Evolutionary conservation across 1,140 invertebrate species (phyloP).

Genomic region (Drosophila suzukii): DNA sequence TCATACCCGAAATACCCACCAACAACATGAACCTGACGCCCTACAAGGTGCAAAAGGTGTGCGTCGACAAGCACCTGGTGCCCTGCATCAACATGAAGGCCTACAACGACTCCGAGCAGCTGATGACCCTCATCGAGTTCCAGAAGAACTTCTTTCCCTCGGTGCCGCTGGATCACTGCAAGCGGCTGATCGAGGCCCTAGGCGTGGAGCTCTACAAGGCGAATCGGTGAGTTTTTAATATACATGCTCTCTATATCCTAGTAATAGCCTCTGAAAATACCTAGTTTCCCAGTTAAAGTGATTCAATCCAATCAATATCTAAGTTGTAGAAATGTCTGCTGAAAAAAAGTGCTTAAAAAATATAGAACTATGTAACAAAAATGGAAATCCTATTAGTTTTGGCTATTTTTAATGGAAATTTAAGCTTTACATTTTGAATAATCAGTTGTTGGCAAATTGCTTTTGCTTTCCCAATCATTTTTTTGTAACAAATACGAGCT

Average conservation of each 20-base stretch:
- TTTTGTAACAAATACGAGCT: neutral
- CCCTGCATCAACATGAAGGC: constrained; percentile 94
- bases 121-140: constrained; percentile 93
- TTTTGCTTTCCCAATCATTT: neutral
- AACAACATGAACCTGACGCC: constrained; percentile 71
- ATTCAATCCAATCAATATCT: too few species aligned
- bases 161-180: constrained; percentile 89
- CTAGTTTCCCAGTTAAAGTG: too few species aligned
- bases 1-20: constrained; percentile 78
- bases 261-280: too few species aligned
- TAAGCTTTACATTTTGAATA: too few species aligned
- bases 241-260: neutral
- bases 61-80: constrained; percentile 92
- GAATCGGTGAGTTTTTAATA: constrained; percentile 88
- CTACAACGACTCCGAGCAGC: constrained; percentile 90
- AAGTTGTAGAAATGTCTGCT: too few species aligned
- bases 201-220: constrained; percentile 91
- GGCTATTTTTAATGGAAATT: too few species aligned
- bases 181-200: constrained; percentile 91
- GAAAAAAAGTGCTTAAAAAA: too few species aligned
- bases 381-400: too few species aligned
- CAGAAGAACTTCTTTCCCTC: constrained; percentile 92
- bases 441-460: neutral
- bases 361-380: too few species aligned
- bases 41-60: constrained; percentile 90